Conservation (phyloP, 1,140 invertebrate genomes). For the Mycetomoellerius zeteki region DNA sequence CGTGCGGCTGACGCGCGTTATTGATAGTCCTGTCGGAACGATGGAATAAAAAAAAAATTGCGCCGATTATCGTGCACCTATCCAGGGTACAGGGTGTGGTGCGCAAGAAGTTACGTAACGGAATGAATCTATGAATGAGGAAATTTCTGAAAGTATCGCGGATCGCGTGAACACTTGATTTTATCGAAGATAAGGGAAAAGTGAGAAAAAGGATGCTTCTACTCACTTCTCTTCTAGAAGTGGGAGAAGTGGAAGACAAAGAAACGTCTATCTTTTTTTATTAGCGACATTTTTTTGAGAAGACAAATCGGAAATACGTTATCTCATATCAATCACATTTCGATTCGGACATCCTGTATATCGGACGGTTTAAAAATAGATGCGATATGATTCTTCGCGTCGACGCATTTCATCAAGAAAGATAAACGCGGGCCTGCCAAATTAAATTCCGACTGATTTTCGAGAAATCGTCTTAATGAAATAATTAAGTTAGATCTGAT, state of each 20-base stretch:
- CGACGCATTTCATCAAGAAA: neutral
- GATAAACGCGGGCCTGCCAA: neutral
- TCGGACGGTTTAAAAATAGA: constrained; percentile 18
- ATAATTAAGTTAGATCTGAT: constrained; percentile 13
- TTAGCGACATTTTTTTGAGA: neutral
- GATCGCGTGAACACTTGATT: neutral
- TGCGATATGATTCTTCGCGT: neutral
- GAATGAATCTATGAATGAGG: neutral
- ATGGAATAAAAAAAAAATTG: neutral
- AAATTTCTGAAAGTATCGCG: constrained; percentile 29
- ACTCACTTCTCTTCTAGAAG: neutral
- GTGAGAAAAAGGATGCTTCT: neutral
- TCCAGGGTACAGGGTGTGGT: neutral
- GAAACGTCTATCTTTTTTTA: neutral
- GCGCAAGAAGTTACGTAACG: constrained; percentile 13
- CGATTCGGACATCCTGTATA: neutral
- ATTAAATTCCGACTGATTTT: constrained; percentile 16
- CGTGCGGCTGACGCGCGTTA: neutral
- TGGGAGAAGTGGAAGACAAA: neutral
- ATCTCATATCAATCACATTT: neutral
- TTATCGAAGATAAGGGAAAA: neutral
- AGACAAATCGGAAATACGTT: neutral
- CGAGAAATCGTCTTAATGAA: neutral
- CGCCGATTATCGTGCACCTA: neutral
- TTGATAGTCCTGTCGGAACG: neutral